Conservation (phyloP, 2,797 vertebrate genomes). For the Yasuhikotakia modesta region DNA sequence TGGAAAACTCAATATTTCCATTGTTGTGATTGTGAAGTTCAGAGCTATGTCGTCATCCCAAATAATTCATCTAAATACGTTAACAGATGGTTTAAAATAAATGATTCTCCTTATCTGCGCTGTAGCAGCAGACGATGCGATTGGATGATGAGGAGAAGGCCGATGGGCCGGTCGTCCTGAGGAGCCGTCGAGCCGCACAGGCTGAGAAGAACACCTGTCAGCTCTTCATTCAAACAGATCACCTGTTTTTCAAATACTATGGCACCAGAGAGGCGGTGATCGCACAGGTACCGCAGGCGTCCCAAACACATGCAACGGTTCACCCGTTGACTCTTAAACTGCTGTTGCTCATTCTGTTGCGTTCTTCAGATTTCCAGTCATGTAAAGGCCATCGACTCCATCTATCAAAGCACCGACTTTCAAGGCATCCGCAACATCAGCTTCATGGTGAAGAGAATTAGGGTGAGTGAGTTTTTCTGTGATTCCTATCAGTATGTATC, state of each 20-base stretch:
- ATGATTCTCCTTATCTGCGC: neutral
- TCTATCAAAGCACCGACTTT: constrained; percentile 96
- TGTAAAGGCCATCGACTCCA: constrained; percentile 93
- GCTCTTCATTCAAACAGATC: constrained; percentile 96
- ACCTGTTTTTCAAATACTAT: constrained; percentile 88
- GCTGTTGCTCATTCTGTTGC: constrained; percentile 2
- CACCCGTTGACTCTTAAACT: constrained; percentile 6
- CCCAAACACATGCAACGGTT: neutral
- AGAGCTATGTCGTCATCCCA: too few relatives aligned
- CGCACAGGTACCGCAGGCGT: constrained; percentile 83
- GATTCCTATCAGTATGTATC: neutral
- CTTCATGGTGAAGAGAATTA: constrained; percentile 98
- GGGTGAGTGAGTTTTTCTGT: constrained; percentile 76
- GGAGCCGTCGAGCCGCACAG: constrained; percentile 85
- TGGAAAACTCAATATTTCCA: neutral
- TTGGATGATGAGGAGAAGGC: constrained; percentile 58
- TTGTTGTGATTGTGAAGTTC: neutral
- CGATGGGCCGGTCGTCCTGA: constrained; percentile 83
- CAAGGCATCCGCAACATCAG: constrained; percentile 93
- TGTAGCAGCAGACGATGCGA: constrained; percentile 55
- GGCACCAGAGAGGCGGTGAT: constrained; percentile 90
- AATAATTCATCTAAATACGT: too few relatives aligned
- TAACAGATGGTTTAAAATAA: too few relatives aligned
- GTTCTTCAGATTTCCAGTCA: constrained; percentile 91
- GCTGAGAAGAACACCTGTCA: constrained; percentile 93